Percentiles rank a stretch among this genome's conserved stretches.
Conservation (phyloP, 2,888 invertebrate species). For the Microplitis deprimator region DNA sequence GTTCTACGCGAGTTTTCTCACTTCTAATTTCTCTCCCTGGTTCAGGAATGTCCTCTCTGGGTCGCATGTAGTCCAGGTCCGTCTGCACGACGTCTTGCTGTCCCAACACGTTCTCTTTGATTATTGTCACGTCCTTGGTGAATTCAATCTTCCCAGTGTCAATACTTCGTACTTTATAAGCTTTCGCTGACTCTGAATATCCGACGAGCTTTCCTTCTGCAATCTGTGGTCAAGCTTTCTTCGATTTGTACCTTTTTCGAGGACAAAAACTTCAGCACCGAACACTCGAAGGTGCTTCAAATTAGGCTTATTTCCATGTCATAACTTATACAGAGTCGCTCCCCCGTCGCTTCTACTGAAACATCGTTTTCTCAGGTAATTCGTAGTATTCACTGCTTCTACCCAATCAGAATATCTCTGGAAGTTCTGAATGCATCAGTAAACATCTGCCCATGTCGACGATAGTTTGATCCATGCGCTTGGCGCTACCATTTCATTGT, state of each 20-base stretch:
- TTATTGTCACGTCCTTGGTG: no score
- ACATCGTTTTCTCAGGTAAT: background rate
- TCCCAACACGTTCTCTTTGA: no score
- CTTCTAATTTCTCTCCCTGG: no score
- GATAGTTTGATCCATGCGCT: background rate
- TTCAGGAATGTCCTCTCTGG: no score
- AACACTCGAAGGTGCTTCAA: slow-evolving; percentile 17
- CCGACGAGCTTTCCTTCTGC: slow-evolving; percentile 32
- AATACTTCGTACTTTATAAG: slow-evolving; percentile 20
- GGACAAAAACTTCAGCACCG: slow-evolving; percentile 14
- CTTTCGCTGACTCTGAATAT: slow-evolving; percentile 26
- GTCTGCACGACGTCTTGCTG: no score
- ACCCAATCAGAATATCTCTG: background rate
- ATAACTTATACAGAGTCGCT: slow-evolving; percentile 38
- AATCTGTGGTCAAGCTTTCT: slow-evolving; percentile 15
- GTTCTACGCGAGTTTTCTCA: slow-evolving; percentile 40
- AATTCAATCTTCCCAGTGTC: no score
- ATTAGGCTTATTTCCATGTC: slow-evolving; percentile 34
- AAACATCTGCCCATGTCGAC: background rate
- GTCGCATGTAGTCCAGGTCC: no score
- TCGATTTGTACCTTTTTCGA: slow-evolving; percentile 29
- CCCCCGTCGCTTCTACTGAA: slow-evolving; percentile 25
- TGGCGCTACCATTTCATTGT: background rate
- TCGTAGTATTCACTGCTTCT: background rate
- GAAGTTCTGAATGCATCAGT: background rate